Base-by-base conservation (phyloP, 2,113 vertebrate species). In the Pachyramphus minor region DNA sequence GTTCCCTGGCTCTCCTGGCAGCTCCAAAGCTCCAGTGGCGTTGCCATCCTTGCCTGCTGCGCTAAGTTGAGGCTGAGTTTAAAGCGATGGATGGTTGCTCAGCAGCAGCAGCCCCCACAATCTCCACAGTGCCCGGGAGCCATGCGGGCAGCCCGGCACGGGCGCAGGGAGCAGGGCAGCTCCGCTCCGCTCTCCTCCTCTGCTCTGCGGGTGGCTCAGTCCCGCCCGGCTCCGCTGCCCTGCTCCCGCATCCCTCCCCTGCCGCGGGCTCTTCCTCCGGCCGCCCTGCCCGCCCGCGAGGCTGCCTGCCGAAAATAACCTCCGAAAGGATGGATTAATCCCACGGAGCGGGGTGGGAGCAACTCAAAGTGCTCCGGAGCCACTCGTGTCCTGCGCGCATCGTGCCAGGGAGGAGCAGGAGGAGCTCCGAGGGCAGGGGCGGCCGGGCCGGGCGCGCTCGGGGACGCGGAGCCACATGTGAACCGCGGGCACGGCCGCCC, bases 21-120 rank as follows among this genome's bases (percentile, higher is more conserved):
- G 93, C 95, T 91, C 92, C 95, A 42, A 10, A 80, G 75, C 84
- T 81, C 95, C 89, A n/a, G 78, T 35, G 39, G 82, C 3, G 83
- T 69, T 90, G 84, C 93, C 95, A 97, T 97, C 76, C 95, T 92
- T 25, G 71, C 95, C 84, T 15, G 87, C 97, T 55, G 94, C 67
- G 95, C 35, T 31, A 91, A 96, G 93, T 93, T 94, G 89, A 63
- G 85, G 82, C 69, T 84, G 64, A 91, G 84, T 93, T 95, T 53
- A 59, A 79, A 92, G 85, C 95, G 9, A 23, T 2, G 78, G 18
- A 8, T 62, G 30, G 94, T 84, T 45, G 86, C 88, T 91, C 73
- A 82, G 91, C 95, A 92, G 87, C 93, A 71, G 93, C 93, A 58
- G 83, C 92, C 78, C 90, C 79, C 82, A 23, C 91, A 33, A 5